These are phyloP conservation scores for Coecobrya sp. DNA, from an alignment of 2,888 invertebrate genomes.

Conservation along the genomic window DNA sequence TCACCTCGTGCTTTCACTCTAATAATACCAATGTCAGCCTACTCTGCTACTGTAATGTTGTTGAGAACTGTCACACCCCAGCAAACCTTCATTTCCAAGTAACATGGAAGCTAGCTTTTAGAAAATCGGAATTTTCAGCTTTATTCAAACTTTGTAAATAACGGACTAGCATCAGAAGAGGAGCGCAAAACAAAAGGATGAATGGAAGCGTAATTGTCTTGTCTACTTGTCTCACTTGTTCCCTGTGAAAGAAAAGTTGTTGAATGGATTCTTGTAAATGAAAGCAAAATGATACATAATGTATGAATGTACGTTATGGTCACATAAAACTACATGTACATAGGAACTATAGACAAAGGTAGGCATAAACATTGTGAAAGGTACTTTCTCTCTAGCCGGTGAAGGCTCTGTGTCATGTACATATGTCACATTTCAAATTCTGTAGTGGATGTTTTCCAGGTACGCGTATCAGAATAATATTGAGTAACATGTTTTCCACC, in stretches of 20 bases:
- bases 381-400: not conserved
- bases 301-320: slow-evolving; percentile 1
- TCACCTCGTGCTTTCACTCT: not conserved
- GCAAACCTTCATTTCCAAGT: not conserved
- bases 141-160: not conserved
- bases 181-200: not conserved
- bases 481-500: not conserved
- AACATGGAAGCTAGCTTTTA: not conserved
- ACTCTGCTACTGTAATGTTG: not conserved
- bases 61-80: slow-evolving; percentile 13
- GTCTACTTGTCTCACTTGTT: slow-evolving; percentile 5
- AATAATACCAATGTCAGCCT: slow-evolving; percentile 27
- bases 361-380: not conserved
- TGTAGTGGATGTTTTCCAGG: slow-evolving; percentile 8
- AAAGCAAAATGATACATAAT: slow-evolving; percentile 26
- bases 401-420: not conserved
- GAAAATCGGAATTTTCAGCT: not conserved
- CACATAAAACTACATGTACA: not conserved
- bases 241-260: not conserved
- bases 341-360: not conserved
- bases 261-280: slow-evolving; percentile 1
- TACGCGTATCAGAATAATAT: slow-evolving; percentile 4
- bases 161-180: not conserved
- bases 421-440: not conserved
- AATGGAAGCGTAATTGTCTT: slow-evolving; percentile 13